Conservation (phyloP, 2,113 vertebrate species). For the Mungos mungo region DNA sequence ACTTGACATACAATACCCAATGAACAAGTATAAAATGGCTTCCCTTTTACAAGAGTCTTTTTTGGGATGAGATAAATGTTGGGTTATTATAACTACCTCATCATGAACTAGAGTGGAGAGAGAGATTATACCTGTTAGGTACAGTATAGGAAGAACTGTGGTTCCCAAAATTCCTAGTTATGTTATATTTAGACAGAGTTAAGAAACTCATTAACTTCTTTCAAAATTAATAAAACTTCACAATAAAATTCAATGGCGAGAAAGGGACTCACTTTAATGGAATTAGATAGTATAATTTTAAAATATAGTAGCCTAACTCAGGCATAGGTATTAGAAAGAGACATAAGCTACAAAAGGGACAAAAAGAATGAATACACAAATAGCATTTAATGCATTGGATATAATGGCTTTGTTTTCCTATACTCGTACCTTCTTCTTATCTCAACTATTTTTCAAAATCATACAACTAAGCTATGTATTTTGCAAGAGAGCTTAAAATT, state of each 20-base stretch:
- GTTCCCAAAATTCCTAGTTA: neutral
- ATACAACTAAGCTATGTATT: neutral
- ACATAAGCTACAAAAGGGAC: neutral
- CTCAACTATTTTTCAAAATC: neutral
- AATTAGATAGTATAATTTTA: neutral
- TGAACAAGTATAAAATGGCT: neutral
- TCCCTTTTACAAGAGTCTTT: neutral
- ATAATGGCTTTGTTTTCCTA: neutral
- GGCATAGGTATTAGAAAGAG: neutral
- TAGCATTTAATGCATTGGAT: neutral
- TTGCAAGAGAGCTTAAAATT: neutral
- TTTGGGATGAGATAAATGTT: neutral
- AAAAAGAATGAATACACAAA: neutral
- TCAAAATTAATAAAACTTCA: neutral
- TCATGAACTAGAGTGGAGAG: neutral
- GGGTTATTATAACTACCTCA: neutral
- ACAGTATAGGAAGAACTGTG: neutral
- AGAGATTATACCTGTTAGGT: neutral
- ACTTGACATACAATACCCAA: neutral
- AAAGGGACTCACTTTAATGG: neutral
- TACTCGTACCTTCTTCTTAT: neutral
- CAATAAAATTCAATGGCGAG: neutral
- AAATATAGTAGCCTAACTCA: neutral
- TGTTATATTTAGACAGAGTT: neutral
- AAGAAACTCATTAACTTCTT: neutral